phyloP scores from a whole-genome alignment of 1,140 invertebrate genomes.

The Coptotermes formosanus region DNA sequence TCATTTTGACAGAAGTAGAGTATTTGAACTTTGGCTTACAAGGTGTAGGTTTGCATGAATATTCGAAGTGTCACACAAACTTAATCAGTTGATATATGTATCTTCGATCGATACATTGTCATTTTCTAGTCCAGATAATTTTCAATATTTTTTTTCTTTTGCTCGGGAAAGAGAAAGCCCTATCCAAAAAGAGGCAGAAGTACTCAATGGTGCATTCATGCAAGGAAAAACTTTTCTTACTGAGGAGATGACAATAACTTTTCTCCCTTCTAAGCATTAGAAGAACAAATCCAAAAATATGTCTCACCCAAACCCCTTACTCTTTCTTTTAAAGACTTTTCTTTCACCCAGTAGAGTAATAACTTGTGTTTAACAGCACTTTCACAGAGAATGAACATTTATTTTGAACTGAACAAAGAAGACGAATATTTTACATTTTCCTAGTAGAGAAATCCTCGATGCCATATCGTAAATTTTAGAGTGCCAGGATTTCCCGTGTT shows the following conservation, averaged over 20 bases:
- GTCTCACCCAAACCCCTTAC: background rate
- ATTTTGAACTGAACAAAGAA: background rate
- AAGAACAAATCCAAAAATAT: background rate
- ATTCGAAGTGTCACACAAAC: no score
- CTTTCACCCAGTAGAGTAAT: background rate
- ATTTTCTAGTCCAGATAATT: no score
- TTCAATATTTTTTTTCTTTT: no score
- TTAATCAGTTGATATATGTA: no score
- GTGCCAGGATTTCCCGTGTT: background rate
- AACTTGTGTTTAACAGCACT: background rate
- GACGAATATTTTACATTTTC: background rate
- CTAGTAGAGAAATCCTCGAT: background rate
- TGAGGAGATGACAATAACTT: background rate
- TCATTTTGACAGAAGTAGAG: no score
- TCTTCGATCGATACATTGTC: no score
- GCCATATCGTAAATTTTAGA: background rate
- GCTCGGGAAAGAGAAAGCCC: background rate
- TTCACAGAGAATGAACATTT: background rate
- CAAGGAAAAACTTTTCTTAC: background rate
- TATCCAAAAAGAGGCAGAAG: background rate
- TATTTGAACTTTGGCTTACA: no score
- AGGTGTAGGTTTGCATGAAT: no score
- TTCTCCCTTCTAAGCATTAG: background rate
- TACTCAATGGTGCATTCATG: background rate
- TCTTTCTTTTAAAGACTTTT: background rate